Percentiles rank a stretch among this genome's conserved stretches.
Conservation (phyloP, 2,797 vertebrate species). For the Florisuga fusca region DNA sequence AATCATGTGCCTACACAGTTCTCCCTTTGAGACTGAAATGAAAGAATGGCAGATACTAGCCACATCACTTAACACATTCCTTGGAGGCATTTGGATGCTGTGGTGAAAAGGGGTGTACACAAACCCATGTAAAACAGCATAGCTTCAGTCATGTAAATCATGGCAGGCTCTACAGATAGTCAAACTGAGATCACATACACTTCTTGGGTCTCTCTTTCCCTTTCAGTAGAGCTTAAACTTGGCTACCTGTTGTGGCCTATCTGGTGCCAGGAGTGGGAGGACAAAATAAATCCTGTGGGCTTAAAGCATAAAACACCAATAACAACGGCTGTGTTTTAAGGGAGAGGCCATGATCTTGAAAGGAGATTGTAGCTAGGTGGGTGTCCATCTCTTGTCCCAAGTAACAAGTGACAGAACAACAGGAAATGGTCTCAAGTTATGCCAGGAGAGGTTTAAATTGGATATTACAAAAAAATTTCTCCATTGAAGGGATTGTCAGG, state of each 20-base stretch:
- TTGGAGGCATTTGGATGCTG: conserved; percentile 47
- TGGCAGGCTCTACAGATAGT: neutral
- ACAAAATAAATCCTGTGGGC: neutral
- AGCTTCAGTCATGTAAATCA: neutral
- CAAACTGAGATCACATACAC: neutral
- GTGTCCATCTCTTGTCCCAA: too few species aligned
- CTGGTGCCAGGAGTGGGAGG: neutral
- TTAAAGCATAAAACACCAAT: neutral
- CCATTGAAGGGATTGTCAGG: too few species aligned
- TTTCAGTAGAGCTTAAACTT: neutral
- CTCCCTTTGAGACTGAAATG: conserved; percentile 40
- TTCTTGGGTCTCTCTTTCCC: neutral
- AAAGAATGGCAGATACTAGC: conserved; percentile 34
- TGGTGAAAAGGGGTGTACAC: neutral
- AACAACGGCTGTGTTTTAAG: neutral
- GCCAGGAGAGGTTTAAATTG: too few species aligned
- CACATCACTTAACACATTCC: conserved; percentile 19
- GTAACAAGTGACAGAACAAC: too few species aligned
- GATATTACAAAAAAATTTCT: too few species aligned
- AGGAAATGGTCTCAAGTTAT: too few species aligned
- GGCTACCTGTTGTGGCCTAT: neutral
- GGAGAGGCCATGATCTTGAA: neutral
- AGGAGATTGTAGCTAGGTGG: too few species aligned
- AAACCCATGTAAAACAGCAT: neutral
- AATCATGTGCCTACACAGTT: conserved; percentile 21